phyloP scores from a whole-genome alignment of 2,113 vertebrate species.

The Asarcornis scutulata region DNA sequence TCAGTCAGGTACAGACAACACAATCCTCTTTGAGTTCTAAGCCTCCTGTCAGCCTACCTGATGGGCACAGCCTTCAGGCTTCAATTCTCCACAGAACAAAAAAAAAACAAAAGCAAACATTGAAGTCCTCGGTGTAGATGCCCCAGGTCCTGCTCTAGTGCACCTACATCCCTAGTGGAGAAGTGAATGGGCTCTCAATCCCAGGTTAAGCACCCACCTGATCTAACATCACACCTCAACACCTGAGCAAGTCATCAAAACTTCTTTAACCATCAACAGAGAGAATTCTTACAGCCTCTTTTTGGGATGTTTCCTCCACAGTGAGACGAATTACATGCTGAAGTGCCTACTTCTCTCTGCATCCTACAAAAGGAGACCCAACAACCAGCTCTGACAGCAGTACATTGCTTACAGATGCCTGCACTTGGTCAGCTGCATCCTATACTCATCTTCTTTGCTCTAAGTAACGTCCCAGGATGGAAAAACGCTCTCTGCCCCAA shows the following conservation, averaged over 20 bases:
- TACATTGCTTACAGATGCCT: not conserved
- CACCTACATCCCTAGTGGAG: not conserved
- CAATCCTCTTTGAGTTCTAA: not conserved
- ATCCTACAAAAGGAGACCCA: not conserved
- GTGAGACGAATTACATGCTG: not conserved
- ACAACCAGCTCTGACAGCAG: not conserved
- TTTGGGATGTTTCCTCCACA: not conserved
- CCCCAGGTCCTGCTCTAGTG: not conserved
- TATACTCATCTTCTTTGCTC: not conserved
- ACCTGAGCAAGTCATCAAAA: not conserved
- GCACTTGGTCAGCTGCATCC: not conserved
- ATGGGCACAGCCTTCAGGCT: not conserved
- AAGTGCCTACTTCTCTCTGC: not conserved
- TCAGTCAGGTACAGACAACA: not conserved
- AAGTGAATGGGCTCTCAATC: not conserved
- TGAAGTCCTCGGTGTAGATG: not conserved
- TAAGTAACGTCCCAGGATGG: not conserved
- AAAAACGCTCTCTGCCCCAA: not conserved
- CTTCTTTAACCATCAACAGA: not conserved
- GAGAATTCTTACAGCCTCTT: not conserved
- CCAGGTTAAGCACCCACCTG: not conserved
- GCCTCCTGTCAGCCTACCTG: not conserved
- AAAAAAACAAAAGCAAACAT: not conserved
- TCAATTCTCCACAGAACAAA: not conserved
- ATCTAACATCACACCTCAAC: fast-evolving